A percentile compares a stretch with the other conserved stretches of the same genome.
These are phyloP conservation scores for Pristiophorus japonicus DNA, from an alignment of 2,113 vertebrate species.

Conservation along the genomic window DNA sequence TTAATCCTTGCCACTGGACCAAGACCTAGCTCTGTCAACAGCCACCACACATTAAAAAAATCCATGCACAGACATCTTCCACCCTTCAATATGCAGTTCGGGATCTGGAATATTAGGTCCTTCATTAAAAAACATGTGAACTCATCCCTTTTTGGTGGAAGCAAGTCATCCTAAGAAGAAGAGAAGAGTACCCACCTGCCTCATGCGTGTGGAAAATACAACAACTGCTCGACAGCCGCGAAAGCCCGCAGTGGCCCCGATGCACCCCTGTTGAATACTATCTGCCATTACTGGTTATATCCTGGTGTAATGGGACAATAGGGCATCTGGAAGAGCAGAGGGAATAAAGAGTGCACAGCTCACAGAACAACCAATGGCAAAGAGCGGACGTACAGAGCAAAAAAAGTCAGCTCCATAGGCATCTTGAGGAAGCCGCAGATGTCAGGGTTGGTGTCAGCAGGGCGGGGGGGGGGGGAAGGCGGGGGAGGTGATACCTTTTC, in stretches of 20 bases:
- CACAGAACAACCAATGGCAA: background rate
- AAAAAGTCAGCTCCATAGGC: background rate
- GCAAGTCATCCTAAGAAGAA: no score
- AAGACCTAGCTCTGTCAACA: no score
- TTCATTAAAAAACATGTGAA: no score
- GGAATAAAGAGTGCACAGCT: background rate
- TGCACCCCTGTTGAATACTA: background rate
- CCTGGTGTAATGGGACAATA: background rate
- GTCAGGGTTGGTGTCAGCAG: background rate
- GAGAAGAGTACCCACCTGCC: background rate
- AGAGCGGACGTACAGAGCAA: background rate
- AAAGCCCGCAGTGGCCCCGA: background rate
- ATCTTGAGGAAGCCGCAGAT: background rate
- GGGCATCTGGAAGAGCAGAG: background rate
- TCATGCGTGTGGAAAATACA: background rate
- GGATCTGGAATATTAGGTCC: no score
- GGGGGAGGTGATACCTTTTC: no score
- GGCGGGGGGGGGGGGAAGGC: no score
- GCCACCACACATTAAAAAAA: no score
- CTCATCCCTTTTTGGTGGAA: no score
- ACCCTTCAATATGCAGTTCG: no score
- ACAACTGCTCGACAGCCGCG: background rate
- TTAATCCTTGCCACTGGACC: no score
- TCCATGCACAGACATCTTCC: no score
- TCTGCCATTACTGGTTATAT: background rate